Evolutionary conservation across 2,113 vertebrate genomes (phyloP).

Genomic region (Isichthys henryi): DNA sequence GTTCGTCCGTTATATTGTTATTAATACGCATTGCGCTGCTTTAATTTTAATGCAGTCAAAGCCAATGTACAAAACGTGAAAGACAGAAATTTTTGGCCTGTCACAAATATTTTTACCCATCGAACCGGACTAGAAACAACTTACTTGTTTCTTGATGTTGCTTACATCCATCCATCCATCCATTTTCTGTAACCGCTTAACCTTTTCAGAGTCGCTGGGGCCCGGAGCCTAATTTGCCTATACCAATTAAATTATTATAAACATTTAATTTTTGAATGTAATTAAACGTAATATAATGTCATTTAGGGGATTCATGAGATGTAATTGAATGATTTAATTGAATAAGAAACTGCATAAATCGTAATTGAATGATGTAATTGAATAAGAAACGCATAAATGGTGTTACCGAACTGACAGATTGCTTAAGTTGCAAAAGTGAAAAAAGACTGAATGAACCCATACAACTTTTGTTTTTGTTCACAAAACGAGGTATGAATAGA

Average conservation of each 20-base stretch:
- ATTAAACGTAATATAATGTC: neutral
- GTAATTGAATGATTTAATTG: neutral
- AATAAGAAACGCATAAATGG: neutral
- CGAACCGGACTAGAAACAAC: neutral
- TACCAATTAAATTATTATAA: neutral
- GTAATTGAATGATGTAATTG: neutral
- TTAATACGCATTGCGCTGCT: neutral
- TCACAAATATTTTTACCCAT: neutral
- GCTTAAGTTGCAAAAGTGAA: neutral
- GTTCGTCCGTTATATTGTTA: neutral
- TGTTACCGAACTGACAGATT: neutral
- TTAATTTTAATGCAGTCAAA: neutral
- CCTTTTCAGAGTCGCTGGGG: neutral
- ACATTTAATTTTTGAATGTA: neutral
- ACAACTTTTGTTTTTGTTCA: neutral
- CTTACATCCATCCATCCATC: neutral
- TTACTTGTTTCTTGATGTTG: too few species aligned
- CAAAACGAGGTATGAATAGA: neutral
- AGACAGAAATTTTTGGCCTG: neutral
- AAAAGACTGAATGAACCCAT: neutral
- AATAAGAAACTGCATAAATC: neutral
- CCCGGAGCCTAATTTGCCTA: neutral
- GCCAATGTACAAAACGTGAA: neutral
- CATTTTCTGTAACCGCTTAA: neutral
- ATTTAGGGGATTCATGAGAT: neutral